Evolutionary conservation across 2,888 invertebrate species (phyloP), one percentile per base, ranked within the genome.

Genomic region (Eupithecia vulgata): DNA sequence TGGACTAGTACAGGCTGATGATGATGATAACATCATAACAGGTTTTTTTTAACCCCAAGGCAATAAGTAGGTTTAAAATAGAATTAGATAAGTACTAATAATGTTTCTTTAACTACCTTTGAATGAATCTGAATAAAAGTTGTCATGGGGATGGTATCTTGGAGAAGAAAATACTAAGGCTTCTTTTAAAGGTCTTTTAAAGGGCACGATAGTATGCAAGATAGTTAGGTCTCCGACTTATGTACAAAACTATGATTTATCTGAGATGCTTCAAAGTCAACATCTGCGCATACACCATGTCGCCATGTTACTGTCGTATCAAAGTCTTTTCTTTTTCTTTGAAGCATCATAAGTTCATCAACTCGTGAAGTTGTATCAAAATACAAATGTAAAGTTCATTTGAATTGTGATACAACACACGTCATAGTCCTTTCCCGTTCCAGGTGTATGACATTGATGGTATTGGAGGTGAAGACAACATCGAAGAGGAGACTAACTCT

Each of bases 401-500:
- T n/a, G n/a, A n/a, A n/a, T n/a, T n/a, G n/a, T n/a, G n/a, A n/a
- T n/a, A n/a, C n/a, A n/a, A n/a, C n/a, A n/a, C n/a, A n/a, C n/a
- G n/a, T 13, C 40, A 40, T 34, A 21, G 8, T 57, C 62, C 48
- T 34, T 25, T 48, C 8, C 42, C 2, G n/a, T 86, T 88, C 15
- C 86, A 94, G 94, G 93, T 94, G n/a, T 94, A 94, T 78, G 94
- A 94, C 76, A 94, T 94, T 72, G 94, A 94, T 76, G 94, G 94
- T 1, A 91, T 94, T 66, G 93, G 93, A 17, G 85, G 82, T 73
- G 94, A 94, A 30, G 93, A 93, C 13, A 89, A 85, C 73, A 69
- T 72, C 13, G 94, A 93, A 79, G 94, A 93, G 10, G 92, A 93
- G 30, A 81, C 83, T 45, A 86, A 83, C 68, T 81, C 82, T 48